Evolutionary conservation across 2,113 vertebrate species (phyloP).

Genomic region (Coregonus clupeaformis): DNA sequence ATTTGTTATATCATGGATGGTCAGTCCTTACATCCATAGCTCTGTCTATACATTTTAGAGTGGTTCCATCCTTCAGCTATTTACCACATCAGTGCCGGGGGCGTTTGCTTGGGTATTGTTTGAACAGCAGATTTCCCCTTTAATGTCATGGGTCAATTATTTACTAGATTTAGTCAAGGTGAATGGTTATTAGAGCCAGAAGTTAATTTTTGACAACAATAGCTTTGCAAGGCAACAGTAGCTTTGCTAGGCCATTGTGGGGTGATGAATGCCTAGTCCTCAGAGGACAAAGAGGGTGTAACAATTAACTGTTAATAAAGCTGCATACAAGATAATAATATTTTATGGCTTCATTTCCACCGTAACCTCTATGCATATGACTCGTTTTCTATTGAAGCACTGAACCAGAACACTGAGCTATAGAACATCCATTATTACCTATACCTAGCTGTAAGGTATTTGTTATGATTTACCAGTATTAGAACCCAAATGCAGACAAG

Average conservation of each 20-base stretch:
- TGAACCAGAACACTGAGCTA: constrained; percentile 19
- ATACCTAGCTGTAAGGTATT: background rate
- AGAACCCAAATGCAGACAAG: too few relatives aligned
- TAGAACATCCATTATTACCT: background rate
- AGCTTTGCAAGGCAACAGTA: constrained; percentile 7
- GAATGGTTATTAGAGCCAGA: constrained; percentile 27
- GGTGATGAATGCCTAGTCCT: constrained; percentile 29
- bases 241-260: constrained; percentile 17
- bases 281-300: constrained; percentile 26
- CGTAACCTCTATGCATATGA: constrained; percentile 42
- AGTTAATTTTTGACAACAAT: constrained; percentile 42
- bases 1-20: too few relatives aligned
- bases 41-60: too few relatives aligned
- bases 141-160: constrained; percentile 14
- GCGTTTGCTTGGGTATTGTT: too few relatives aligned
- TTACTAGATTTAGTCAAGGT: constrained; percentile 45
- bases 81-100: too few relatives aligned
- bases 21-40: too few relatives aligned
- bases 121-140: too few relatives aligned
- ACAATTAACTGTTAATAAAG: constrained; percentile 31
- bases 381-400: constrained; percentile 11
- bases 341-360: constrained; percentile 55
- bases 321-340: constrained; percentile 25
- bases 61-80: too few relatives aligned
- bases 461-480: too few relatives aligned